Conservation (phyloP, 2,113 vertebrate genomes). For the human region GRCh38 chr1:224084001-224084500, state of each 20-base stretch:
- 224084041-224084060: no score
- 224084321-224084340: not conserved
- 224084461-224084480: not conserved
- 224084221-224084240: not conserved
- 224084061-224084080: no score
- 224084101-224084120: no score
- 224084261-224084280: not conserved
- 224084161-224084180: no score
- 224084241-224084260: not conserved
- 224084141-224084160: no score
- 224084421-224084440: not conserved
- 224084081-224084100: no score
- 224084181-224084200: no score
- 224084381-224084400: not conserved
- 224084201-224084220: not conserved
- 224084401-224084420: not conserved
- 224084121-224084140: no score
- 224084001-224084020: no score
- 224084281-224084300: not conserved
- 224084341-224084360: not conserved
- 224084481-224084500: not conserved
- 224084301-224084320: not conserved
- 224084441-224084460: not conserved
- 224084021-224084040: no score
- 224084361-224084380: not conserved